A percentile compares a stretch with the other conserved stretches of the same genome.
Evolutionary conservation across 1,140 invertebrate species (phyloP).

Genomic region (Pseudomyrmex dendroicus): DNA sequence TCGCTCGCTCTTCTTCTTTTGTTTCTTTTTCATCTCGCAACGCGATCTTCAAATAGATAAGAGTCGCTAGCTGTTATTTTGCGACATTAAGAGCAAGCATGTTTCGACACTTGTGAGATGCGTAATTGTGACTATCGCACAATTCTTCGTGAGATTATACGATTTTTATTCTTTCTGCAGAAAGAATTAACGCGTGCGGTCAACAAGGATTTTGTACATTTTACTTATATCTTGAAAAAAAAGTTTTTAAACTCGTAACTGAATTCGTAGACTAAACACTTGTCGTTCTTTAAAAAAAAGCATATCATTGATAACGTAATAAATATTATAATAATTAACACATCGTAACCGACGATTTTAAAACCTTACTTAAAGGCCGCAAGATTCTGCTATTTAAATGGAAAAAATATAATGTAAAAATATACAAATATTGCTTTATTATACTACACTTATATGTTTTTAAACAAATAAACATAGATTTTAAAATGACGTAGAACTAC

Average conservation of each 20-base stretch:
- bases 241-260: background rate
- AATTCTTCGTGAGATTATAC: background rate
- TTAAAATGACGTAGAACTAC: no score
- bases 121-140: background rate
- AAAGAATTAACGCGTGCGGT: background rate
- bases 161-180: background rate
- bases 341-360: no score
- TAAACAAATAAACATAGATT: no score
- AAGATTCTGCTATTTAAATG: no score
- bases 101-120: slow-evolving; percentile 17
- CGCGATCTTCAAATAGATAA: slow-evolving; percentile 48
- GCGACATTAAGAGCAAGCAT: slow-evolving; percentile 43
- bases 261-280: no score
- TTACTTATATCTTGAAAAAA: background rate
- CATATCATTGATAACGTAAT: no score
- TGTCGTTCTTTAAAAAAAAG: no score
- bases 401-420: no score
- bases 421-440: no score
- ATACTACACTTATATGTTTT: no score
- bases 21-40: slow-evolving; percentile 37
- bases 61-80: slow-evolving; percentile 39
- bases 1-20: slow-evolving; percentile 40
- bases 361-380: no score
- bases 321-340: no score
- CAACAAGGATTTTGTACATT: slow-evolving; percentile 5